These are phyloP conservation scores for Azorinus chamasolen DNA, from an alignment of 2,888 invertebrate genomes.

Conservation along the genomic window DNA sequence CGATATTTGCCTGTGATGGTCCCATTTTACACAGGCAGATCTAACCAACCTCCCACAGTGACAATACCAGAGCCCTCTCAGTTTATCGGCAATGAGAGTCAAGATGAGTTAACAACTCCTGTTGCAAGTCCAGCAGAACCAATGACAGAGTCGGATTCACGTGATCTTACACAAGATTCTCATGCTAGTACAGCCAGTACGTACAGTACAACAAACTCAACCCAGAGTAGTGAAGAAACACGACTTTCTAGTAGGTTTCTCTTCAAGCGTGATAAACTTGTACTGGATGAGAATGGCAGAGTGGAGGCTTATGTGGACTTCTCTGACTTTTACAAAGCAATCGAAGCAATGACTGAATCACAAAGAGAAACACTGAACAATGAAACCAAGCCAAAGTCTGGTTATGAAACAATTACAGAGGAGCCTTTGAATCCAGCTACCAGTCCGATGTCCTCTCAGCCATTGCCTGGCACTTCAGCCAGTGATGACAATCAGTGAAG, in stretches of 20 bases:
- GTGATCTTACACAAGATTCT: constrained; percentile 40
- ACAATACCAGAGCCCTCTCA: constrained; percentile 33
- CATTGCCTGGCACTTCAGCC: constrained; percentile 9
- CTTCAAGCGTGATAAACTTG: constrained; percentile 79
- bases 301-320: constrained; percentile 95
- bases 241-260: constrained; percentile 71
- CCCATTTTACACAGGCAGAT: constrained; percentile 62
- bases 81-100: constrained; percentile 27
- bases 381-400: constrained; percentile 81
- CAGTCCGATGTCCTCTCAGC: constrained; percentile 14
- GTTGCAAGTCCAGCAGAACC: constrained; percentile 63
- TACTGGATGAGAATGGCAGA: constrained; percentile 90
- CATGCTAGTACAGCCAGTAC: constrained; percentile 67
- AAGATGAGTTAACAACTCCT: constrained; percentile 51
- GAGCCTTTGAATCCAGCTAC: constrained; percentile 61
- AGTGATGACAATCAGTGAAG: no score
- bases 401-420: constrained; percentile 82
- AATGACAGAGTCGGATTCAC: constrained; percentile 49
- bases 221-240: constrained; percentile 81
- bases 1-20: constrained; percentile 67
- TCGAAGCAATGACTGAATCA: constrained; percentile 81
- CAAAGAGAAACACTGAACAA: constrained; percentile 78
- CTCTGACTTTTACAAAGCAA: constrained; percentile 88
- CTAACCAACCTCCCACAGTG: constrained; percentile 58
- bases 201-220: constrained; percentile 80